Base-by-base conservation (phyloP, 2,797 vertebrate genomes). In the Sciurus vulgaris region DNA sequence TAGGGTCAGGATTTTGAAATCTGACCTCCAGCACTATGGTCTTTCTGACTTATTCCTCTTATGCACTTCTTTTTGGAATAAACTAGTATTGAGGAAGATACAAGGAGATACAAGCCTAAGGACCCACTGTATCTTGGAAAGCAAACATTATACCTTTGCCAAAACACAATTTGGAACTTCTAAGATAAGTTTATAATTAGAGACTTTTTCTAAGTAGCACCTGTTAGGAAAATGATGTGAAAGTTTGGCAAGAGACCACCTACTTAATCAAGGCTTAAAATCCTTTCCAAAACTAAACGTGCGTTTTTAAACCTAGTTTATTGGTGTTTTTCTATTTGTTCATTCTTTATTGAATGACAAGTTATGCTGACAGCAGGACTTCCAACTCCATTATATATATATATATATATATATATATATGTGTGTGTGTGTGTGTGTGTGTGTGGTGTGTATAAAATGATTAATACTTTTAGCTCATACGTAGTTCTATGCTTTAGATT, bases 401-500 rank as follows among this genome's bases (percentile, higher is more conserved):
- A 56, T 20, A 22, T 22, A 20, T 54, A 54, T 20, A 18, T 54
- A 4, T 7, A 18, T 54, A 7, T 56, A 54, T 20, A 20, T 54
- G 0, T 54, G 17, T 38, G 6, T 18, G 2, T 18, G 18, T 18
- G 17, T 18, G 5, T 18, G 1, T 18, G 6, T 18, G 2, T 18
- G 7, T 20, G 7, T 17, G n/a, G 7, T 20, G 7, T 18, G 6
- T 18, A 86, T 82, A 24, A 28, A 54, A 70, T 17, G 17, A n/a
- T 81, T 84, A 93, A 49, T 89, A 24, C 70, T n/a, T 84, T 87
- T 76, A 61, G 28, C 69, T 86, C 38, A 69, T 33, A 86, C 14
- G 6, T 56, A 24, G n/a, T 9, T 69, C 73, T 54, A 78, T 12
- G 47, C 78, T 78, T n/a, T 59, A 91, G 74, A 24, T 59, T 35